Conservation (phyloP, 2,888 invertebrate genomes). For the Cepaea hortensis region DNA sequence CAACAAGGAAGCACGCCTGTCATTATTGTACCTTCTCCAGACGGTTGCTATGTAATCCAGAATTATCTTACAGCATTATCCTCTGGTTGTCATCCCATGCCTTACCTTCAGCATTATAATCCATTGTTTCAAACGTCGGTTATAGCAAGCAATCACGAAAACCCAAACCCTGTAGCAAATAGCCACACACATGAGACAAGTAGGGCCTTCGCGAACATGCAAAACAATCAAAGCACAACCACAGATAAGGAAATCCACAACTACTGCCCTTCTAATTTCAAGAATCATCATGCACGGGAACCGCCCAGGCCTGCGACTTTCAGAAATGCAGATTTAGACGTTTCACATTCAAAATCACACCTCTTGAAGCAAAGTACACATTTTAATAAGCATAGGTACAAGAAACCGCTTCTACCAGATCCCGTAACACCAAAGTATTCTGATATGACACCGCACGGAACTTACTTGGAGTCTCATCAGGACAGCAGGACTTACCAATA, state of each 20-base stretch:
- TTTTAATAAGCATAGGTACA: background rate
- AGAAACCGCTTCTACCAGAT: slow-evolving; percentile 37
- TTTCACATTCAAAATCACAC: background rate
- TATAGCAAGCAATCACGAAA: background rate
- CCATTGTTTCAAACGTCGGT: background rate
- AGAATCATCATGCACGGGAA: background rate
- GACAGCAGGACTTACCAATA: slow-evolving; percentile 5
- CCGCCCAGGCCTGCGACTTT: background rate
- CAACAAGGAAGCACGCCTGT: background rate
- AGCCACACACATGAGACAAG: too few relatives aligned
- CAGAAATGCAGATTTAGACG: background rate
- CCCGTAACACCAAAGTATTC: slow-evolving; percentile 37
- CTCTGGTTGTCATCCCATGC: background rate
- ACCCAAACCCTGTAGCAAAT: background rate
- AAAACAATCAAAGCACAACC: background rate
- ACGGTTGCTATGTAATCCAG: slow-evolving; percentile 16
- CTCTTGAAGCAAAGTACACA: background rate
- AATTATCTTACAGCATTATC: background rate
- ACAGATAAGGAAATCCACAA: background rate
- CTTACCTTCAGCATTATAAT: background rate
- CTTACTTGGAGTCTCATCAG: background rate
- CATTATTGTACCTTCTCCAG: slow-evolving; percentile 10
- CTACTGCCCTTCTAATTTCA: background rate
- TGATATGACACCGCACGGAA: background rate
- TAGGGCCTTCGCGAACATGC: background rate